Conservation (phyloP, 1,140 invertebrate genomes). For the Tigriopus japonicus region DNA sequence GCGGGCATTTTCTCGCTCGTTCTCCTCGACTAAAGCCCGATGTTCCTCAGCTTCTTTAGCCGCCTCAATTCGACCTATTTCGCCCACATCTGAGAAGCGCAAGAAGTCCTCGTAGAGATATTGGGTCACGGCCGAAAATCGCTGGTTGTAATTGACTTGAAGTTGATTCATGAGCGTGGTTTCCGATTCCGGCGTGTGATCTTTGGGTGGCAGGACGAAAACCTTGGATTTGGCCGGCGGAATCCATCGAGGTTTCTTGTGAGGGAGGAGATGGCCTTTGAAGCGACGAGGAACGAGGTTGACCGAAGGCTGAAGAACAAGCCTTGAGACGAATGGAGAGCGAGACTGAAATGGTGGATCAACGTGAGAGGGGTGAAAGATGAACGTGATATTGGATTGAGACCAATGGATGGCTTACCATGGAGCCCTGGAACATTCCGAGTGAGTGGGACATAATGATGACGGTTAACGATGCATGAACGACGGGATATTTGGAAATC, state of each 20-base stretch:
- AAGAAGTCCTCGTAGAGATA: background rate
- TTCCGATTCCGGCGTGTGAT: background rate
- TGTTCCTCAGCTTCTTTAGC: background rate
- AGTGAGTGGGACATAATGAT: no score
- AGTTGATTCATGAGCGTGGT: background rate
- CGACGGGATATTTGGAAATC: no score
- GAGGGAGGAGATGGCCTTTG: background rate
- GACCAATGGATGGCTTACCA: no score
- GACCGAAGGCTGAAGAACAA: no score
- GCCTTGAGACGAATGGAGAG: no score
- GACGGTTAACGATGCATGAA: no score
- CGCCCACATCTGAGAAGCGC: background rate
- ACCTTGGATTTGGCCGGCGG: background rate
- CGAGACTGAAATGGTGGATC: no score
- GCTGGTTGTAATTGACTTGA: background rate
- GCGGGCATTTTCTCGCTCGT: slow-evolving; percentile 2
- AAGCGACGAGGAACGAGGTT: no score
- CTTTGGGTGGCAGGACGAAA: slow-evolving; percentile 2
- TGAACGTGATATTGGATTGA: no score
- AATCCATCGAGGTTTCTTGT: slow-evolving; percentile 4
- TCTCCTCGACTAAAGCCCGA: background rate
- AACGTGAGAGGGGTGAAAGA: no score
- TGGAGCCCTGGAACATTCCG: no score
- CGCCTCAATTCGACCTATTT: background rate
- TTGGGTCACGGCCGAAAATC: background rate